Percentiles rank a stretch among this genome's conserved stretches.
These are phyloP conservation scores for Malthinus flaveolus DNA, from an alignment of 2,888 invertebrate genomes.

Conservation along the genomic window DNA sequence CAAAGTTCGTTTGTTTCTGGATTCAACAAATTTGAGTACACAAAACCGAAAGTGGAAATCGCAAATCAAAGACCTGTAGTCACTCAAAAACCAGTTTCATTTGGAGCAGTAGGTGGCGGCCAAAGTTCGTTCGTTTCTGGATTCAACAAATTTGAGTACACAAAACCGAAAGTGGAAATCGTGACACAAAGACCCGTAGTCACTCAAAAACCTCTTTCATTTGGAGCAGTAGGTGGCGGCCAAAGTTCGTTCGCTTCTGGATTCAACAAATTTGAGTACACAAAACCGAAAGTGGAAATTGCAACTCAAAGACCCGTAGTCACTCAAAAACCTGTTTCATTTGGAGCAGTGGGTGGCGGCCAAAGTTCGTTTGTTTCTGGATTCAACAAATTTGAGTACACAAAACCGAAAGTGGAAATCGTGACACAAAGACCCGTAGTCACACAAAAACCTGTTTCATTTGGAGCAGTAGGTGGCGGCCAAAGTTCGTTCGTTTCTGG, in stretches of 20 bases:
- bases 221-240: not conserved
- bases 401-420: not conserved
- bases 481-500: not conserved
- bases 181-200: not conserved
- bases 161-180: not conserved
- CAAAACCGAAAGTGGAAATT: not conserved
- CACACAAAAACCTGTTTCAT: not conserved
- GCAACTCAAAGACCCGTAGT: not conserved
- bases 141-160: not conserved
- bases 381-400: not conserved
- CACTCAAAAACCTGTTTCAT: not conserved
- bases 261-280: not conserved
- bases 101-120: not conserved
- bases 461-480: not conserved
- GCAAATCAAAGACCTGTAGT: not conserved
- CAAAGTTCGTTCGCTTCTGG: not conserved
- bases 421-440: not conserved
- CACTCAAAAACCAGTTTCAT: not conserved
- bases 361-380: not conserved
- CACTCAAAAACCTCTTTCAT: not conserved
- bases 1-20: too few relatives aligned
- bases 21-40: too few relatives aligned
- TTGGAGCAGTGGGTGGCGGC: not conserved
- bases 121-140: not conserved
- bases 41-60: too few relatives aligned